Conservation (phyloP, 2,888 invertebrate species). For the Bursaphelenchus okinawaensis region DNA sequence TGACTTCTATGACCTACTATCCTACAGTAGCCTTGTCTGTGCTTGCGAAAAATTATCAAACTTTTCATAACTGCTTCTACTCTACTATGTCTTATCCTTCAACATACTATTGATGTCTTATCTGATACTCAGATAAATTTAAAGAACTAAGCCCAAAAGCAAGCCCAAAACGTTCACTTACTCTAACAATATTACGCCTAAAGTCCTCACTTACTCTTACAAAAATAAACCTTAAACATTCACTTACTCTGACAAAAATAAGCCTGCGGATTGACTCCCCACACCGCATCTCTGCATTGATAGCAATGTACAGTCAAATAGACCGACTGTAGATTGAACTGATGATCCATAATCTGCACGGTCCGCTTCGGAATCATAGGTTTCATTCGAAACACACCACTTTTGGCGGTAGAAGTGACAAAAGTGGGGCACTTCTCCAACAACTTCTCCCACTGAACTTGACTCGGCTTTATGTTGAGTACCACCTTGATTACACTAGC, state of each 20-base stretch:
- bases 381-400: constrained; percentile 56
- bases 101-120: too few species aligned
- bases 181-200: not conserved
- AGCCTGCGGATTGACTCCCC: constrained; percentile 93
- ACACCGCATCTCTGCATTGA: constrained; percentile 82
- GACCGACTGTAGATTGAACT: constrained; percentile 80
- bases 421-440: constrained; percentile 76
- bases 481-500: constrained; percentile 72
- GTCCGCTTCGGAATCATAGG: constrained; percentile 28
- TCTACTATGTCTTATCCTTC: too few species aligned
- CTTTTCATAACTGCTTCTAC: too few species aligned
- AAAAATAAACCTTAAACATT: too few species aligned
- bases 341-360: constrained; percentile 71
- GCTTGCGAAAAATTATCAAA: too few species aligned
- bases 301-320: constrained; percentile 74
- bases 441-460: constrained; percentile 58
- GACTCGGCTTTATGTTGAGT: constrained; percentile 27
- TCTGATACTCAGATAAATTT: too few species aligned
- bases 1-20: too few species aligned
- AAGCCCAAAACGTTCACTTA: too few species aligned
- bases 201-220: constrained; percentile 7
- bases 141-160: too few species aligned
- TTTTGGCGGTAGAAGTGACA: constrained; percentile 74
- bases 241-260: constrained; percentile 81
- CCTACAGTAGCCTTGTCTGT: too few species aligned